phyloP scores from a whole-genome alignment of 2,113 vertebrate genomes.

The Oncorhynchus keta region DNA sequence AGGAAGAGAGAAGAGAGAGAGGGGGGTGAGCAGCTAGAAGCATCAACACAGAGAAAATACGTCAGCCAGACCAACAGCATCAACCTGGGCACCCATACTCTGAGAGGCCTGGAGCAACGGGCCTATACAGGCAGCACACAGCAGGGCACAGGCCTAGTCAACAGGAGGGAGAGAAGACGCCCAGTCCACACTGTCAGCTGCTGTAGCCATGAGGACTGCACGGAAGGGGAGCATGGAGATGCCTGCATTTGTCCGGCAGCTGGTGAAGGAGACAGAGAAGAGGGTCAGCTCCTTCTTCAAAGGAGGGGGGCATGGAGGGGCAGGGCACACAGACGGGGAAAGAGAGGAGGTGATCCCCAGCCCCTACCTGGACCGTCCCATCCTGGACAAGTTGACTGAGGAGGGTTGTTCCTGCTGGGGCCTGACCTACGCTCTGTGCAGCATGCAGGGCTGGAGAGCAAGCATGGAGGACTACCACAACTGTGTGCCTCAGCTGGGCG shows the following conservation, averaged over 20 bases:
- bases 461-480: slow-evolving; percentile 81
- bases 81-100: slow-evolving; percentile 62
- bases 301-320: slow-evolving; percentile 67
- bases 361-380: slow-evolving; percentile 69
- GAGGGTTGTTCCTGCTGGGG: slow-evolving; percentile 72
- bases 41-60: slow-evolving; percentile 45
- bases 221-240: slow-evolving; percentile 76
- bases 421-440: slow-evolving; percentile 72
- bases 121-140: slow-evolving; percentile 41
- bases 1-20: slow-evolving; percentile 24
- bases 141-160: slow-evolving; percentile 41
- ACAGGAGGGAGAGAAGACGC: not conserved
- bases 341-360: slow-evolving; percentile 63
- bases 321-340: slow-evolving; percentile 53
- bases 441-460: slow-evolving; percentile 79
- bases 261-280: slow-evolving; percentile 77
- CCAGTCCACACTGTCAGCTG: not conserved
- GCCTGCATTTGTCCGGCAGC: slow-evolving; percentile 75
- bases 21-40: slow-evolving; percentile 37
- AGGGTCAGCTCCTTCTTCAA: slow-evolving; percentile 78
- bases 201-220: slow-evolving; percentile 66
- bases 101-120: slow-evolving; percentile 54
- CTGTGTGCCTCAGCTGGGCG: slow-evolving; percentile 69
- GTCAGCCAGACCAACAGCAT: slow-evolving; percentile 29
- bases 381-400: slow-evolving; percentile 73